A percentile compares a stretch with the other conserved stretches of the same genome.
Conservation (phyloP, 2,888 invertebrate genomes). For the Hybos culiciformis region DNA sequence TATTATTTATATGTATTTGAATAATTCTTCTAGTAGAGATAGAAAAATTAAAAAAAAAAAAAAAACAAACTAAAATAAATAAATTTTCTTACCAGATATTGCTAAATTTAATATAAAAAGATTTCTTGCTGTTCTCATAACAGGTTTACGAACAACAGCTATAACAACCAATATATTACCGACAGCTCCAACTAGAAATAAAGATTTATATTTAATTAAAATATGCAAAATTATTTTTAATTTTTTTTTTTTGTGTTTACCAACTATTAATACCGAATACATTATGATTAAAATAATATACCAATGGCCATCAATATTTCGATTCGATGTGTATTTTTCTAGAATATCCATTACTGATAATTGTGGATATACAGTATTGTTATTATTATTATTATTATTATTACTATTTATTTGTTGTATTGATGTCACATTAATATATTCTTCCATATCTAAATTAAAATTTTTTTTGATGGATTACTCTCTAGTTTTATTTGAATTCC, state of each 20-base stretch:
- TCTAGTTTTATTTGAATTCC: too few relatives aligned
- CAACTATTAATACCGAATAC: slow-evolving; percentile 63
- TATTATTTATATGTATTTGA: too few relatives aligned
- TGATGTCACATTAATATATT: too few relatives aligned
- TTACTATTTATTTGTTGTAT: too few relatives aligned
- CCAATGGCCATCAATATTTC: slow-evolving; percentile 56
- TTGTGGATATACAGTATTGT: too few relatives aligned
- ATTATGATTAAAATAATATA: slow-evolving; percentile 52
- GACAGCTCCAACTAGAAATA: slow-evolving; percentile 64
- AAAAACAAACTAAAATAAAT: background rate
- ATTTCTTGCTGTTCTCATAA: slow-evolving; percentile 85
- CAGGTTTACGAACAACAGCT: slow-evolving; percentile 64
- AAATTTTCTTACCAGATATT: slow-evolving; percentile 38
- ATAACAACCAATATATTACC: slow-evolving; percentile 78
- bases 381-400: too few relatives aligned
- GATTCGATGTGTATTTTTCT: slow-evolving; percentile 51
- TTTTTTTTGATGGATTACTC: too few relatives aligned
- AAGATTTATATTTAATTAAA: too few relatives aligned
- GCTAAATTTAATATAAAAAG: slow-evolving; percentile 88
- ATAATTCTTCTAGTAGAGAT: background rate
- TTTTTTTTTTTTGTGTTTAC: too few relatives aligned
- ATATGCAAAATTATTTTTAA: too few relatives aligned
- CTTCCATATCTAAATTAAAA: too few relatives aligned
- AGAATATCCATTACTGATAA: too few relatives aligned
- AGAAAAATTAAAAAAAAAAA: background rate